These are phyloP conservation scores for Brachionichthys hirsutus DNA, from an alignment of 2,113 vertebrate genomes.

Conservation along the genomic window DNA sequence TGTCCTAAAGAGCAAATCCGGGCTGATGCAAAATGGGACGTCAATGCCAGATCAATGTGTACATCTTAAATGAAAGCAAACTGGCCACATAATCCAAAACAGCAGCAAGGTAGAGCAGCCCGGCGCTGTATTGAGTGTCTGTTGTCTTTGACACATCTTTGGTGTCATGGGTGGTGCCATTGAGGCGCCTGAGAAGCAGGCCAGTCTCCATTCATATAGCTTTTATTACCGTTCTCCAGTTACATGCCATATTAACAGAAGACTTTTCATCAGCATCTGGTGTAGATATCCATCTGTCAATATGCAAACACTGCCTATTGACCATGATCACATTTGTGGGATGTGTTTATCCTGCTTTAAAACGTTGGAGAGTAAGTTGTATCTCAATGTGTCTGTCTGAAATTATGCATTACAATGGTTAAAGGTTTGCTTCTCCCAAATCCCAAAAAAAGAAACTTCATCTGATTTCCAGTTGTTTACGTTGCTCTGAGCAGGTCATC, in stretches of 20 bases:
- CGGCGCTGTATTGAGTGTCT: constrained; percentile 69
- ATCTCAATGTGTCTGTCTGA: neutral
- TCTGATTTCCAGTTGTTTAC: too few species aligned
- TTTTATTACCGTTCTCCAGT: constrained; percentile 71
- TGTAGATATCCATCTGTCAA: constrained; percentile 68
- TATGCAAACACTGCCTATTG: constrained; percentile 54
- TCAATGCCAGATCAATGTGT: constrained; percentile 73
- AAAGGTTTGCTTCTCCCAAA: neutral
- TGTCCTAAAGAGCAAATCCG: constrained; percentile 56
- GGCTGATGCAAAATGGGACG: constrained; percentile 67
- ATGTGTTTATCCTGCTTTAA: constrained; percentile 22
- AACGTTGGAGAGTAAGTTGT: neutral
- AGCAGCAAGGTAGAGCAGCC: constrained; percentile 37
- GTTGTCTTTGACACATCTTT: constrained; percentile 75
- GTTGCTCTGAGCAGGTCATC: too few species aligned
- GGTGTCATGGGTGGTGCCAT: constrained; percentile 74
- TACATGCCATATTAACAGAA: constrained; percentile 59
- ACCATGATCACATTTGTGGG: constrained; percentile 40
- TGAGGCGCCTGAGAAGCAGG: constrained; percentile 67
- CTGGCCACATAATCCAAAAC: constrained; percentile 64
- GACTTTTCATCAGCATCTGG: constrained; percentile 63
- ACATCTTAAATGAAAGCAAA: constrained; percentile 61
- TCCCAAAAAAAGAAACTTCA: too few species aligned
- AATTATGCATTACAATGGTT: constrained; percentile 5
- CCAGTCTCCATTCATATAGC: constrained; percentile 59